Evolutionary conservation across 35 echinoderm and acorn worm species (phyloP).

Genomic region (Ophioderma brevispina): DNA sequence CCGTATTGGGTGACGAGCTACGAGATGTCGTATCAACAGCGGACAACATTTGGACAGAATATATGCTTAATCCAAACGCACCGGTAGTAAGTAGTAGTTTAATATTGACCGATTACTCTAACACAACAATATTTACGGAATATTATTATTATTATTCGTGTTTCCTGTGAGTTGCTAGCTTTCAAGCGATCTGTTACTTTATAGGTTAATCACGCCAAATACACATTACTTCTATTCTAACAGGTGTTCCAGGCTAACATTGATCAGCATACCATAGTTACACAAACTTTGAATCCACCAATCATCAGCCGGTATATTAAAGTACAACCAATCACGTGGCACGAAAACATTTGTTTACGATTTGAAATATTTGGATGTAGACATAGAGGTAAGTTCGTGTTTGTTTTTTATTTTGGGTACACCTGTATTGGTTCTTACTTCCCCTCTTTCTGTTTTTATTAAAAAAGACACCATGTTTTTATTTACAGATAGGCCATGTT

Average conservation of each 20-base stretch:
- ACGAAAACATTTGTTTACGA: slow-evolving; percentile 8
- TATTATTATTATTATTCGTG: neutral
- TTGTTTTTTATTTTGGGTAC: no score
- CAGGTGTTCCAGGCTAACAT: slow-evolving; percentile 18
- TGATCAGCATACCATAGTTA: neutral
- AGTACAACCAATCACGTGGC: neutral
- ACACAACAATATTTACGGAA: neutral
- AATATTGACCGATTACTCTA: neutral
- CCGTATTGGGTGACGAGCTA: slow-evolving; percentile 8
- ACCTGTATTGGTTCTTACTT: no score
- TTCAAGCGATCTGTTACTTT: no score
- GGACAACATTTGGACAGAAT: neutral
- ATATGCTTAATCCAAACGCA: neutral
- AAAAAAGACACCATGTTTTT: no score
- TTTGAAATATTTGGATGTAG: slow-evolving; percentile 5
- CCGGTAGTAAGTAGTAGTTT: neutral
- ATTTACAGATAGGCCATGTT: no score
- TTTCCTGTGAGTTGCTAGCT: neutral
- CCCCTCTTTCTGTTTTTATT: no score
- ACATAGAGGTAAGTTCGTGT: slow-evolving; percentile 21
- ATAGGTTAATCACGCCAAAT: no score
- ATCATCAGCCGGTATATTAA: neutral
- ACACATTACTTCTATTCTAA: no score
- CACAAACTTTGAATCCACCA: neutral
- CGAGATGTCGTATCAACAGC: neutral